Percentiles rank a stretch among this genome's conserved stretches.
Evolutionary conservation across 2,888 invertebrate genomes (phyloP).

Genomic region (Eudasyphora cyanicolor): DNA sequence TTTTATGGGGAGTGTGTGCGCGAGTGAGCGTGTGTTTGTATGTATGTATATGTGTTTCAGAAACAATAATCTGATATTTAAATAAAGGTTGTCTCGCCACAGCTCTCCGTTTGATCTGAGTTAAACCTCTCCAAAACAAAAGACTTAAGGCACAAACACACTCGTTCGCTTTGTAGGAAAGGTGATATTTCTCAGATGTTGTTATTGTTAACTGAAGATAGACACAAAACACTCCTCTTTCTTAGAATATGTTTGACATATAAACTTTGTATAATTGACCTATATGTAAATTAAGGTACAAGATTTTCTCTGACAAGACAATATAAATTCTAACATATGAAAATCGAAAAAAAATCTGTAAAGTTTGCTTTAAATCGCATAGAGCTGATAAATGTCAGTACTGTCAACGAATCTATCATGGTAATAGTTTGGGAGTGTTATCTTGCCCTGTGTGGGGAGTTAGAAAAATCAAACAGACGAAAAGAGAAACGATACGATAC

Average conservation of each 20-base stretch:
- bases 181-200: background rate
- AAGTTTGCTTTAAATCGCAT: no score
- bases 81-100: constrained; percentile 13
- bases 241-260: background rate
- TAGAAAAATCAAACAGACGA: no score
- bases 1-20: background rate
- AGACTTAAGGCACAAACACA: constrained; percentile 14
- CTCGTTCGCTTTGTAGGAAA: background rate
- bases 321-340: no score
- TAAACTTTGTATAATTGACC: background rate
- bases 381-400: no score
- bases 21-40: no score
- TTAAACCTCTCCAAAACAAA: background rate
- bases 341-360: no score
- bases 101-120: background rate
- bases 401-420: no score
- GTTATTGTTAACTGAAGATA: background rate
- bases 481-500: no score
- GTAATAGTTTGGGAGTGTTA: no score
- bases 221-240: constrained; percentile 1
- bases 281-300: background rate
- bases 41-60: background rate
- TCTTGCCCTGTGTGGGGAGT: no score
- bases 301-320: no score
- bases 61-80: constrained; percentile 16